Base-by-base conservation (phyloP, 2,888 invertebrate genomes). In the Byasa hedistus region DNA sequence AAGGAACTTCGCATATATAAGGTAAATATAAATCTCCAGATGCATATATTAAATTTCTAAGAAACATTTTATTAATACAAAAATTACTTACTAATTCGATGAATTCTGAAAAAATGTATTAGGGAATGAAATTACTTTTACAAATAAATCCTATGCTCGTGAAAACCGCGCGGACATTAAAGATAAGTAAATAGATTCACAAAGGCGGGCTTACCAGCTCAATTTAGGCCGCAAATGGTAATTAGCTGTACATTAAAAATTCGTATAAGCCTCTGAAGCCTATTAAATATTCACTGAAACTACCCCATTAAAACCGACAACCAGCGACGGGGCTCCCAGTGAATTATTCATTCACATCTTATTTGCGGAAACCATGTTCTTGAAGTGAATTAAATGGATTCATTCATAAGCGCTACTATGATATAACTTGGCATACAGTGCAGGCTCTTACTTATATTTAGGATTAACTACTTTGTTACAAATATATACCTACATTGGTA, bases 191-290 rank as follows among this genome's bases (percentile, higher is more conserved):
- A 56, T 64, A 59, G 57, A 61, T 68, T 68, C 62, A 74, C 74
- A 77, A 77, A 75, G 70, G 68, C 72, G 64, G 64, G 68, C 71
- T 73, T 75, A 70, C 72, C 66, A 57, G 57, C 71, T 70, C 77
- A 76, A 76, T 78, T 76, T 69, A 60, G 70, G 68, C 72, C 71
- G 69, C 70, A 64, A 74, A 73, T 71, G 68, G 71, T 77, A 79
- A 80, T 81, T 77, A 80, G 72, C 68, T 72, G 65, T 70, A 66
- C 73, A 76, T 74, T 66, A 69, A 74, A 73, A 76, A 77, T 76
- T 74, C 71, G 71, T 75, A 71, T 72, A 73, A 73, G 32, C 68
- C 70, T 65, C 69, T 64, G 72, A 73, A 73, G 72, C 71, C 71
- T 69, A 72, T 72, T 74, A 72, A 70, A 67, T 68, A 71, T 73